These are phyloP conservation scores for Volucella inanis DNA, from an alignment of 2,888 invertebrate genomes.

Conservation along the genomic window DNA sequence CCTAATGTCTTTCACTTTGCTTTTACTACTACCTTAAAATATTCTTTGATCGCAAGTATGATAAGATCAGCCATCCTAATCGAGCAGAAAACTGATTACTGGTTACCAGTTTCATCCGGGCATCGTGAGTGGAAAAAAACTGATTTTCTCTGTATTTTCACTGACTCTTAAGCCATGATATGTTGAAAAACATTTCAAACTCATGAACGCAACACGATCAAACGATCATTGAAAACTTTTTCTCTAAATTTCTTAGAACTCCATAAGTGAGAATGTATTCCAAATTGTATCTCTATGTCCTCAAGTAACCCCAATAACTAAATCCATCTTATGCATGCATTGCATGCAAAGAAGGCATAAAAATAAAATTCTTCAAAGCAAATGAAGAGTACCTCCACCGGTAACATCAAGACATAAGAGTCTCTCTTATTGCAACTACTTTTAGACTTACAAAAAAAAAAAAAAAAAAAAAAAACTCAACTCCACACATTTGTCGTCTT, in stretches of 20 bases:
- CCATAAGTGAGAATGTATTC: neutral
- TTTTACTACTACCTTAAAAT: no score
- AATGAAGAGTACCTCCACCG: neutral
- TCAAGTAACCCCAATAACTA: slow-evolving; percentile 55
- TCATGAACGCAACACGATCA: no score
- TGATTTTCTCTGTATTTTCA: no score
- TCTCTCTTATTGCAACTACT: slow-evolving; percentile 26
- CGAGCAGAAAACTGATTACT: no score
- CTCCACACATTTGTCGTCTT: slow-evolving; percentile 36
- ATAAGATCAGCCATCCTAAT: no score
- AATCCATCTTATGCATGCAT: neutral
- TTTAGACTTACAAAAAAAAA: slow-evolving; percentile 28
- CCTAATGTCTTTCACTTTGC: no score
- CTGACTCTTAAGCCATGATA: no score
- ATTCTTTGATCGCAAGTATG: no score
- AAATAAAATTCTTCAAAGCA: slow-evolving; percentile 28
- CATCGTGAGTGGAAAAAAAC: no score
- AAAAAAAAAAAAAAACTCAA: slow-evolving; percentile 23
- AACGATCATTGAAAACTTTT: no score
- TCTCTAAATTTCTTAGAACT: neutral
- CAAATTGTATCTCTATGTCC: slow-evolving; percentile 12
- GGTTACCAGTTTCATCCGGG: no score
- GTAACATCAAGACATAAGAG: neutral
- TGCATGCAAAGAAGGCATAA: slow-evolving; percentile 48
- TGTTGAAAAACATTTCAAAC: no score